phyloP scores from a whole-genome alignment of 2,888 invertebrate genomes.

The Mactromeris polynyma region DNA sequence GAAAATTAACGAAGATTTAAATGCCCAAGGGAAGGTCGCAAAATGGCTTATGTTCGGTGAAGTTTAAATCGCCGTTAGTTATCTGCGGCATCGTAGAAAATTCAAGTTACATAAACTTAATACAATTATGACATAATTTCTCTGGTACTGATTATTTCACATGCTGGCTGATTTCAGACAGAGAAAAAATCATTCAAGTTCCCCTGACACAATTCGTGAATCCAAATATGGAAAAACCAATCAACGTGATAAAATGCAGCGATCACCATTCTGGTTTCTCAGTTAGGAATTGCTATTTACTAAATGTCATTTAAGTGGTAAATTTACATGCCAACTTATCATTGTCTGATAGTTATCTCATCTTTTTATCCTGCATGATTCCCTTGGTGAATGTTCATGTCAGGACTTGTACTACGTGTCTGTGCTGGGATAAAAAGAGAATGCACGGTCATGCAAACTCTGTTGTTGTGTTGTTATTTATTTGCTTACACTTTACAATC shows the following conservation, averaged over 20 bases:
- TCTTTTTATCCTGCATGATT: too few species aligned
- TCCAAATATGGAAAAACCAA: neutral
- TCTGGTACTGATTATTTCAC: neutral
- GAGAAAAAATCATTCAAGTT: neutral
- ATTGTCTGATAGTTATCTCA: neutral
- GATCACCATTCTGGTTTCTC: neutral
- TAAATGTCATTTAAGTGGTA: neutral
- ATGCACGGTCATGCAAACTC: too few species aligned
- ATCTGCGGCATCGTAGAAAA: neutral
- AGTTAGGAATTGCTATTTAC: neutral
- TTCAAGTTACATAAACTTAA: neutral
- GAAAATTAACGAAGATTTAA: neutral
- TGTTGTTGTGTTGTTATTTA: too few species aligned
- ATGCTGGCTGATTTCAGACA: neutral
- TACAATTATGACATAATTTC: neutral
- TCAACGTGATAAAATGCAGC: neutral
- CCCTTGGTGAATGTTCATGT: too few species aligned
- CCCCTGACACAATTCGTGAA: neutral
- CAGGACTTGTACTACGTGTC: too few species aligned
- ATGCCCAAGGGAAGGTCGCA: neutral
- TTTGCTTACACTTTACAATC: too few species aligned
- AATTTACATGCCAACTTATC: neutral
- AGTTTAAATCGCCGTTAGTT: neutral
- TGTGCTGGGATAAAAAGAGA: too few species aligned
- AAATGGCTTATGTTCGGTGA: neutral